Evolutionary conservation across 2,797 vertebrate genomes (phyloP).

Genomic region (Ispidina lecontei): DNA sequence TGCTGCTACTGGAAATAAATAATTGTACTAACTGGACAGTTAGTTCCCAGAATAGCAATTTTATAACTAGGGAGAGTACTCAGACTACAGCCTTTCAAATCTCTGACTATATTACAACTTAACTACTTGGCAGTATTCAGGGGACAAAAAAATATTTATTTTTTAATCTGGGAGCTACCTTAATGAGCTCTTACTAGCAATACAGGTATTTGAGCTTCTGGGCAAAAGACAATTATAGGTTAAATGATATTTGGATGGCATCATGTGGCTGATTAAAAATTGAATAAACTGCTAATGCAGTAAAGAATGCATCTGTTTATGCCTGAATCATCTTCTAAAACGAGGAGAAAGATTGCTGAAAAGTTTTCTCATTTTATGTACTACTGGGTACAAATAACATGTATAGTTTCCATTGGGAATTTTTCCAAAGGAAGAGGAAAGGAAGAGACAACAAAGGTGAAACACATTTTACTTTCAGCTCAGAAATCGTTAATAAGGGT

Average conservation of each 20-base stretch:
- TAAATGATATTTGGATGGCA: constrained; percentile 30
- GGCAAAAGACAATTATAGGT: not conserved
- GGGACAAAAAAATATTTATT: not conserved
- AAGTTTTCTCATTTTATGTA: not conserved
- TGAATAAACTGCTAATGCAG: constrained; percentile 9
- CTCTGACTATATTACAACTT: not conserved
- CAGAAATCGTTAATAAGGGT: not conserved
- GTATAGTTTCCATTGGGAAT: not conserved
- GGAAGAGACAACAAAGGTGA: not conserved
- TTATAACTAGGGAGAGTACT: constrained; percentile 19
- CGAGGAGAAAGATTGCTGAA: not conserved
- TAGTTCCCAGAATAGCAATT: not conserved
- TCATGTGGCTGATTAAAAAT: constrained; percentile 22
- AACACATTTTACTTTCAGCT: not conserved
- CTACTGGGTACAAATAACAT: not conserved
- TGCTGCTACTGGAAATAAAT: constrained; percentile 15
- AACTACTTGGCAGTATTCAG: not conserved
- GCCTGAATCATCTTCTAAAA: not conserved
- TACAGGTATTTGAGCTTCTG: constrained; percentile 20
- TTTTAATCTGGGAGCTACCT: not conserved
- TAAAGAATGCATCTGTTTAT: constrained; percentile 16
- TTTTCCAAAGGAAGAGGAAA: not conserved
- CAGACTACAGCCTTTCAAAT: not conserved
- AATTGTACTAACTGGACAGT: not conserved
- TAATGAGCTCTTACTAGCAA: not conserved